Evolutionary conservation across 2,113 vertebrate genomes (phyloP), one percentile per base, ranked within the genome.

Genomic region (Parotia lawesii): DNA sequence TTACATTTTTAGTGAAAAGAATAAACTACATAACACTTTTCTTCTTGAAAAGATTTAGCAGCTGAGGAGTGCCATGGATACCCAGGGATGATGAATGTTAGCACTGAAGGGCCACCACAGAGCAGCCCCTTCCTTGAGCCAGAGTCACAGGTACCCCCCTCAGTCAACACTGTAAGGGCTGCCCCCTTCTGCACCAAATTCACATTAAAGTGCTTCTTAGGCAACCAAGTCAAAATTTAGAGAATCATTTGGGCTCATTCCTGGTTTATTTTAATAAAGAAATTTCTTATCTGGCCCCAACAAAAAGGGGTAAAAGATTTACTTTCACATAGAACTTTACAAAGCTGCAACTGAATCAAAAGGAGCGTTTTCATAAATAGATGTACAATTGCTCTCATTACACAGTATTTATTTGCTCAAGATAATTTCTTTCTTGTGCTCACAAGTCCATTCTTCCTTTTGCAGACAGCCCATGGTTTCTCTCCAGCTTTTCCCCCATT

Each of bases 1-100:
- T 87, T 93, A 95, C 76, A 95, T 56, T 89, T 93, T 87, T 27
- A 73, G 85, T 81, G 62, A 90, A 95, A 95, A 95, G 87, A 89
- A 57, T 67, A 92, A 97, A 87, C 84, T 74, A 94, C 72, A 76
- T 70, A n/a, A 94, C 67, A 94, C 80, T 92, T 87, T 85, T 78
- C 78, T 84, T 71, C 90, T 90, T 74, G 67, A 53, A 91, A 79
- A 94, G 89, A 87, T 64, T 73, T 48, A 77, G 90, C 84, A 93
- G 86, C 58, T 87, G 65, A 53, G 83, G 81, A 90, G 82, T 54
- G 40, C 75, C 81, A n/a, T 5, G 48, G 89, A 66, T 2, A 72
- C 57, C 58, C 24, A 38, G 3, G 62, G 89, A 76, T 54, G 62
- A 57, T 79, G 45, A 72, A 67, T 0, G 5, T n/a, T 15, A 57